Evolutionary conservation across 2,113 vertebrate species (phyloP).

Genomic region (Tychaedon coryphoeus): DNA sequence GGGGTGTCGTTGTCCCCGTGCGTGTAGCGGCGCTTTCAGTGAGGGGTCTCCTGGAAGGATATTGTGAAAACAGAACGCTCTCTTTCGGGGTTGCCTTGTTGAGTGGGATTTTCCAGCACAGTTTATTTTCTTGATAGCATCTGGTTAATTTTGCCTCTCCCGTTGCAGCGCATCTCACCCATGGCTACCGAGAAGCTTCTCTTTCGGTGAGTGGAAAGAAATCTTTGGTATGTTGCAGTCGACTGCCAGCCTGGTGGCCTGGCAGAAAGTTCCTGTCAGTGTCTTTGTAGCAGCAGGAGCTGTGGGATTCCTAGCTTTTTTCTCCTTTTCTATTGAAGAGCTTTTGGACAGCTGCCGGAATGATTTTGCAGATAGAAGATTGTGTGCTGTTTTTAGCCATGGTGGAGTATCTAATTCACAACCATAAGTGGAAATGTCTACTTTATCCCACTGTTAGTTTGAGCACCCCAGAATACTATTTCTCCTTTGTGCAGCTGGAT

Average conservation of each 20-base stretch:
- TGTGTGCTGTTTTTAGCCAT: not conserved
- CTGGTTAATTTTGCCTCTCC: conserved; percentile 9
- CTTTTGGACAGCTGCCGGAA: not conserved
- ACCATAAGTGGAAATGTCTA: not conserved
- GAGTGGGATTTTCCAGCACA: not conserved
- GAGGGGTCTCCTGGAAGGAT: not conserved
- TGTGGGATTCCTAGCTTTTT: not conserved
- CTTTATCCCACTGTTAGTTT: not conserved
- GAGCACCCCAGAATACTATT: not conserved
- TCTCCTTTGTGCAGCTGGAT: not conserved
- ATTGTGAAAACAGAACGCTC: not conserved
- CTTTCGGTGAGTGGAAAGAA: conserved; percentile 80
- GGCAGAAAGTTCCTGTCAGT: not conserved
- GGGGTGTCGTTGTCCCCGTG: too few relatives aligned
- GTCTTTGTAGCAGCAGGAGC: not conserved
- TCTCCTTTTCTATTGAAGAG: not conserved
- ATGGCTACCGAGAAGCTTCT: conserved; percentile 89
- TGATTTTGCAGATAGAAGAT: not conserved
- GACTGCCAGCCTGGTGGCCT: not conserved
- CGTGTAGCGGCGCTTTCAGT: not conserved
- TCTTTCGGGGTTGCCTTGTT: not conserved
- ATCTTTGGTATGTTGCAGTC: not conserved
- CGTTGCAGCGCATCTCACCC: conserved; percentile 85
- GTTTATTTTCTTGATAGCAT: not conserved
- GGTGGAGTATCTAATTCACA: not conserved